Percentiles rank a stretch among this genome's conserved stretches.
Evolutionary conservation across 2,888 invertebrate species (phyloP).

Genomic region (Rhagonycha lutea): DNA sequence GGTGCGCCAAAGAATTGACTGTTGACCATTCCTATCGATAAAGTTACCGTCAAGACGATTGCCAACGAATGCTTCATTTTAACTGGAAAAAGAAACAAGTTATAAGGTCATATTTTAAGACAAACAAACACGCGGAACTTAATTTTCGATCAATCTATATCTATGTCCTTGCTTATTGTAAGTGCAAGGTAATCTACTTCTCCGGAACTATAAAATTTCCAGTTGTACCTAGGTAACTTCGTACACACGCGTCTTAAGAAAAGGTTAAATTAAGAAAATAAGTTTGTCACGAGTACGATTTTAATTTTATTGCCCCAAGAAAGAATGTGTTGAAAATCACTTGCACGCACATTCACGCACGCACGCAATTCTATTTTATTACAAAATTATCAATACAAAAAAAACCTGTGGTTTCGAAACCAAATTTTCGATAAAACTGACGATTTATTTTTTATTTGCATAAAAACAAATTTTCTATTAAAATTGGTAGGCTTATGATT

Average conservation of each 20-base stretch:
- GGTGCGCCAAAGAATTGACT: conserved; percentile 19
- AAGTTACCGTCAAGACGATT: conserved; percentile 11
- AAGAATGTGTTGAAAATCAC: background rate
- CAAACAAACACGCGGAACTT: background rate
- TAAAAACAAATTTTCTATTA: background rate
- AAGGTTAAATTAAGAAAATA: background rate
- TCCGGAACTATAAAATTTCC: background rate
- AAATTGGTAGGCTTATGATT: background rate
- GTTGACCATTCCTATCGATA: conserved; percentile 10
- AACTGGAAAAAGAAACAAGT: conserved; percentile 1
- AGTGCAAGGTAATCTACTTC: background rate
- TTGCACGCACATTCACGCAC: background rate
- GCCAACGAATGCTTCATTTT: conserved; percentile 6
- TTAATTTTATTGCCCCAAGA: background rate
- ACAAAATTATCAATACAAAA: background rate
- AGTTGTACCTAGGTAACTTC: background rate
- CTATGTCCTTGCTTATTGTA: background rate
- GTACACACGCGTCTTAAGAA: background rate
- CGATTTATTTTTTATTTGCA: background rate
- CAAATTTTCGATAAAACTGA: background rate
- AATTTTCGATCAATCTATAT: background rate
- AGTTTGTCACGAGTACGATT: background rate
- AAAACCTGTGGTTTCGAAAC: background rate
- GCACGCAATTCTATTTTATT: background rate
- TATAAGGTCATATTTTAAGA: background rate